Conservation (phyloP, 1,140 invertebrate species). For the Agrilus planipennis region DNA sequence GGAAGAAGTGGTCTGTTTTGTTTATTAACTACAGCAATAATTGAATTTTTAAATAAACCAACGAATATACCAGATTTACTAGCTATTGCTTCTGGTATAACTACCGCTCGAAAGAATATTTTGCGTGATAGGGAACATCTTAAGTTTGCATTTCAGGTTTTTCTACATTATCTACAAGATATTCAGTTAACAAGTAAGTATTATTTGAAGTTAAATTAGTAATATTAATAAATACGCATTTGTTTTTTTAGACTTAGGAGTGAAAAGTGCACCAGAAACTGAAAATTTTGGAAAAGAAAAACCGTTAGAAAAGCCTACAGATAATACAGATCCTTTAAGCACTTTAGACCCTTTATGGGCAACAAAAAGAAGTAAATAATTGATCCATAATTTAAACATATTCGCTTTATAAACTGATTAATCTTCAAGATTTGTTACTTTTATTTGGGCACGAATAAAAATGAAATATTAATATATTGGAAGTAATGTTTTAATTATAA, state of each 20-base stretch:
- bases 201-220: neutral
- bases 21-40: slow-evolving; percentile 43
- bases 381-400: no score
- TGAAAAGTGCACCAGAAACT: slow-evolving; percentile 7
- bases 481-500: no score
- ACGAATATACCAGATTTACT: slow-evolving; percentile 32
- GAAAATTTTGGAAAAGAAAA: slow-evolving; percentile 13
- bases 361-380: slow-evolving; percentile 38
- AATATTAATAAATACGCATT: neutral
- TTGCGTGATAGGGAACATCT: slow-evolving; percentile 53
- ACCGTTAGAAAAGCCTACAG: slow-evolving; percentile 18
- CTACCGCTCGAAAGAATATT: slow-evolving; percentile 42
- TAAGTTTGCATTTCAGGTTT: slow-evolving; percentile 48
- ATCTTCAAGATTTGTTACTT: no score
- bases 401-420: no score
- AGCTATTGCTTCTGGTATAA: slow-evolving; percentile 32
- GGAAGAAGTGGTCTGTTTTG: slow-evolving; percentile 57
- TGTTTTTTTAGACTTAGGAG: slow-evolving; percentile 6
- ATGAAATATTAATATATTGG: no score
- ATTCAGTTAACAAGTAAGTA: slow-evolving; percentile 32
- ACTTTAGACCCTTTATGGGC: slow-evolving; percentile 46
- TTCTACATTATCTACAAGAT: slow-evolving; percentile 49
- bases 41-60: slow-evolving; percentile 34
- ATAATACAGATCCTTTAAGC: slow-evolving; percentile 43
- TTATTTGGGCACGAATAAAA: no score